Evolutionary conservation across 2,797 vertebrate species (phyloP).

Genomic region (Bradypus variegatus): DNA sequence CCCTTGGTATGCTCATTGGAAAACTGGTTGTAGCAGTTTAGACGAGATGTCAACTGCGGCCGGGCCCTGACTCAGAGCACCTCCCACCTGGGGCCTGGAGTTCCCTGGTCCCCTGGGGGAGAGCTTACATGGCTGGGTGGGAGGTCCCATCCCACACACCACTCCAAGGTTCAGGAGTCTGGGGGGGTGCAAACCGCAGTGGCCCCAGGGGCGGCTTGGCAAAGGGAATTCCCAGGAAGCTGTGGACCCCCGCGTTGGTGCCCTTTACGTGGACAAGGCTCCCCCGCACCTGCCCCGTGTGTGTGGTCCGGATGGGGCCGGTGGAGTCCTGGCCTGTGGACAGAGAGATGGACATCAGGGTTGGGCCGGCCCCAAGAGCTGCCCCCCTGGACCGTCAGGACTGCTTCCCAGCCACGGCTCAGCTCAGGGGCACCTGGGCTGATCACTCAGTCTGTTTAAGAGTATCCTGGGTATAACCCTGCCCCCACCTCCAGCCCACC

Average conservation of each 20-base stretch:
- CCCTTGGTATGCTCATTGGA: neutral
- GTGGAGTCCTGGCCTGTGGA: constrained; percentile 44
- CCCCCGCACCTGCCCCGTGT: constrained; percentile 67
- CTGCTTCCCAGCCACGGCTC: neutral
- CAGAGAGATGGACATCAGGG: neutral
- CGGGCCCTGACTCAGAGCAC: neutral
- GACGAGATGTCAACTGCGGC: neutral
- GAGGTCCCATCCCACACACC: constrained; percentile 78
- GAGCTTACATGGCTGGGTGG: constrained; percentile 78
- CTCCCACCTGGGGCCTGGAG: neutral
- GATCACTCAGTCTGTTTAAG: neutral
- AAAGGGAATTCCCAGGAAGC: constrained; percentile 83
- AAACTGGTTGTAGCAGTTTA: neutral
- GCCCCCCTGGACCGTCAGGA: neutral
- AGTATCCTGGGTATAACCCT: neutral
- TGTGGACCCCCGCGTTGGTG: constrained; percentile 66
- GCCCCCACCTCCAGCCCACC: neutral
- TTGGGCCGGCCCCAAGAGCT: neutral
- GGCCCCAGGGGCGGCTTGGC: constrained; percentile 81
- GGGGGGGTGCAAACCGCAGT: constrained; percentile 79
- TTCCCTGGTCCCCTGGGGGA: neutral
- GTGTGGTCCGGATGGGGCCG: constrained; percentile 65
- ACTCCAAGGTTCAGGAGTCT: constrained; percentile 78
- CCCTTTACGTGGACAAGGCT: constrained; percentile 71
- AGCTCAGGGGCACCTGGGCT: neutral